phyloP scores from a whole-genome alignment of 2,113 vertebrate species.

The Balaeniceps rex region DNA sequence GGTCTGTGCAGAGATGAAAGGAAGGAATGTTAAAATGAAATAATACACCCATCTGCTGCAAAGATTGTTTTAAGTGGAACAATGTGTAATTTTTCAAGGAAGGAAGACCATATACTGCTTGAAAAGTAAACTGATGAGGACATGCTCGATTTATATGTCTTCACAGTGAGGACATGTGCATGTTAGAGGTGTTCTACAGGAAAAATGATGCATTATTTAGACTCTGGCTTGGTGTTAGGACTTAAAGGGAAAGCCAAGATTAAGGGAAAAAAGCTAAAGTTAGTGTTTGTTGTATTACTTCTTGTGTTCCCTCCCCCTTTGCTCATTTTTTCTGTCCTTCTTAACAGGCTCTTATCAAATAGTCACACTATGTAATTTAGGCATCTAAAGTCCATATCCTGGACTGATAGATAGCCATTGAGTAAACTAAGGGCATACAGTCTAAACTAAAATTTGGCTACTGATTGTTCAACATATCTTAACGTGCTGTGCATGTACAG shows the following conservation, averaged over 20 bases:
- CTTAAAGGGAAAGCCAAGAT: not conserved
- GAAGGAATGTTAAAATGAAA: not conserved
- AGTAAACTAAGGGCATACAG: not conserved
- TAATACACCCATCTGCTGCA: not conserved
- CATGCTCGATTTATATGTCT: not conserved
- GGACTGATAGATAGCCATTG: not conserved
- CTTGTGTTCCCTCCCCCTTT: not conserved
- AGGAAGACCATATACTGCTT: not conserved
- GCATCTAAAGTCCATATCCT: not conserved
- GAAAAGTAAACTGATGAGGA: not conserved
- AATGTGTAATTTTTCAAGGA: not conserved
- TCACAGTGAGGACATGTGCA: rapidly evolving
- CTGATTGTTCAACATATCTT: not conserved
- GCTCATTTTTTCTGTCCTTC: not conserved
- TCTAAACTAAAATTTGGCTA: not conserved
- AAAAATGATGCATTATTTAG: not conserved
- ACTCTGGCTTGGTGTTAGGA: not conserved
- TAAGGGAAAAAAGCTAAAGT: not conserved
- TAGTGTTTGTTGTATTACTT: not conserved
- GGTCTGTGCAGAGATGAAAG: not conserved
- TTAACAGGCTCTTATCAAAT: not conserved
- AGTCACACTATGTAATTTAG: not conserved
- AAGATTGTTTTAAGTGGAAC: not conserved
- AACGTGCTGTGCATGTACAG: not conserved
- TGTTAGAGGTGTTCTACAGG: not conserved